Evolutionary conservation across 2,888 invertebrate species (phyloP), one percentile per base, ranked within the genome.

Genomic region (Mellilla xanthometata): DNA sequence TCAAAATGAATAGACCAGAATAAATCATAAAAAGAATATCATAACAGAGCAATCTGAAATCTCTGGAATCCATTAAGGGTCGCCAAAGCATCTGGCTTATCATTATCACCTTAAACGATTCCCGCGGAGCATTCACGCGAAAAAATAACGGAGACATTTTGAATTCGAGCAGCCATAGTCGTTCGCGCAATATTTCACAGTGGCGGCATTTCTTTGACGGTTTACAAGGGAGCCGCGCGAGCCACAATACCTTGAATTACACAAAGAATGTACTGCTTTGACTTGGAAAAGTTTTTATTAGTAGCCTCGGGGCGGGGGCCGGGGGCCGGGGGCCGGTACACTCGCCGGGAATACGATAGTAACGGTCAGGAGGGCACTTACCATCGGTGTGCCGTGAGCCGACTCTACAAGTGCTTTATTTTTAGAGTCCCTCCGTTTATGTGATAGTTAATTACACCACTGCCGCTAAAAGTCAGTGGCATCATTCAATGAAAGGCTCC

Each of bases 311-410:
- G 47, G 48, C 49, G 42, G 45, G 51, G 56, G 56, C 46, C 52
- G 50, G 46, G 47, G 53, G 58, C 56, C 56, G 54, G 70, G 65
- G 73, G n/a, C n/a, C n/a, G n/a, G n/a, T n/a, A n/a, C n/a, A n/a
- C n/a, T n/a, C n/a, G n/a, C n/a, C n/a, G n/a, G 74, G 76, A 76
- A 78, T 78, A 72, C 68, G 65, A 75, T 74, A 72, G 75, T 77
- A 77, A 75, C 68, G 67, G 64, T 24, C 60, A 62, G 64, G 64
- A 67, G 66, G 69, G 69, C 74, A 68, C 76, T 76, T 71, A 70
- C 63, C 72, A 70, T 68, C 65, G 69, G 55, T 59, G 60, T 62
- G 54, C 54, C 73, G 76, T 72, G 75, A 59, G 65, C 31, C 45
- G 78, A 78, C 75, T 78, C 58, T 59, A 58, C 62, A 71, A 71